phyloP scores from a whole-genome alignment of 1,140 invertebrate genomes.

The Drosophila parvula region DNA sequence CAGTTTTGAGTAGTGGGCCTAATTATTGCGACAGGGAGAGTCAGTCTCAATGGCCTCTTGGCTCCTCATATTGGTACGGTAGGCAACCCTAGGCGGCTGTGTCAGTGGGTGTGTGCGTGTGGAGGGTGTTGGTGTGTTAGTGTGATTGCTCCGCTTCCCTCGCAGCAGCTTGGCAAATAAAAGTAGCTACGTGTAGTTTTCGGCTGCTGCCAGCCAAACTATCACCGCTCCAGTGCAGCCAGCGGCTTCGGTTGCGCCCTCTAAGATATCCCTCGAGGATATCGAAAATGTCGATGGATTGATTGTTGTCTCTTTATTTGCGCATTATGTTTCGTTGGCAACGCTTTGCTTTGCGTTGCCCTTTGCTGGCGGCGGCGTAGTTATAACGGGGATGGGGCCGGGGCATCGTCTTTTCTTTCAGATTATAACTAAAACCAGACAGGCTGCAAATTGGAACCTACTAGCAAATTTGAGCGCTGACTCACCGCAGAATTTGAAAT shows the following conservation, averaged over 20 bases:
- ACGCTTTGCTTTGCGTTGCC: constrained; percentile 11
- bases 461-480: constrained; percentile 41
- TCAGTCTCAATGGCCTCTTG: neutral
- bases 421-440: constrained; percentile 47
- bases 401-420: constrained; percentile 3
- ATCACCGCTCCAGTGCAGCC: constrained; percentile 10
- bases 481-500: constrained; percentile 44
- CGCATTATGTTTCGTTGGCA: constrained; percentile 56
- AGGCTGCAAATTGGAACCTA: constrained; percentile 22
- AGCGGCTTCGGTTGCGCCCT: neutral
- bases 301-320: constrained; percentile 13
- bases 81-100: constrained; percentile 57
- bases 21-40: constrained; percentile 5
- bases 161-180: constrained; percentile 51
- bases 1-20: neutral
- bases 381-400: neutral
- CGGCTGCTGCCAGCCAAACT: constrained; percentile 31
- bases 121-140: constrained; percentile 57
- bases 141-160: constrained; percentile 30
- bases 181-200: constrained; percentile 82
- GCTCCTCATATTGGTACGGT: neutral
- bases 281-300: neutral
- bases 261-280: neutral
- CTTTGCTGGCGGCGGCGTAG: neutral
- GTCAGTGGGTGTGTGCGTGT: constrained; percentile 46